phyloP scores from a whole-genome alignment of 2,113 vertebrate genomes.

The Pelvicachromis taeniatus region DNA sequence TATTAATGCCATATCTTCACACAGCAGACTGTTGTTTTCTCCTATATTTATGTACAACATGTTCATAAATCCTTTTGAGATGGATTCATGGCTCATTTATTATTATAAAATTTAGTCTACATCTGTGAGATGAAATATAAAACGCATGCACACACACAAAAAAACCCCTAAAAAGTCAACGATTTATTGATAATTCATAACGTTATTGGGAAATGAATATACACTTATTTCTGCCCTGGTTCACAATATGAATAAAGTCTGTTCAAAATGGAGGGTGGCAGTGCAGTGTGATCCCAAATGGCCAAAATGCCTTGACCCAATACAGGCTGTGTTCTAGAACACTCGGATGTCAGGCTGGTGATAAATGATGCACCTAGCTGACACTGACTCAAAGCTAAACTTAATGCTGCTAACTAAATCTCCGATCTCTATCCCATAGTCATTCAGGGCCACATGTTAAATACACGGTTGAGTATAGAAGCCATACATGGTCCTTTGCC shows the following conservation, averaged over 20 bases:
- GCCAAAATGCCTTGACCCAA: not conserved
- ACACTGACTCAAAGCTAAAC: not conserved
- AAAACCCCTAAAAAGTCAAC: not conserved
- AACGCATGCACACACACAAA: not conserved
- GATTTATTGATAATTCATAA: not conserved
- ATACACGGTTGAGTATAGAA: not conserved
- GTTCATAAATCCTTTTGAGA: not conserved
- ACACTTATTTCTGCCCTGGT: not conserved
- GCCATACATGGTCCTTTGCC: not conserved
- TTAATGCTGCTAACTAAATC: not conserved
- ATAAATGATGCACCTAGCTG: not conserved
- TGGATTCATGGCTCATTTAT: not conserved
- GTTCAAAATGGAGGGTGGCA: not conserved
- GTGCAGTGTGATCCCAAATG: not conserved
- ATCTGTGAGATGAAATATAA: not conserved
- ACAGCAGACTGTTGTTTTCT: not conserved
- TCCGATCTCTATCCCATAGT: not conserved
- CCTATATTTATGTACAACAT: not conserved
- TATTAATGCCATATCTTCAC: not conserved
- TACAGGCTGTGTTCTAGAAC: not conserved
- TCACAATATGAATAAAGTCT: not conserved
- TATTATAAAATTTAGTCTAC: not conserved
- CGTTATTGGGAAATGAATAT: not conserved
- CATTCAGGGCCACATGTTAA: not conserved
- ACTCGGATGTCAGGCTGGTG: not conserved